Percentiles rank a stretch among this genome's conserved stretches.
Conservation (phyloP, 2,888 invertebrate species). For the Capitulum mitella region DNA sequence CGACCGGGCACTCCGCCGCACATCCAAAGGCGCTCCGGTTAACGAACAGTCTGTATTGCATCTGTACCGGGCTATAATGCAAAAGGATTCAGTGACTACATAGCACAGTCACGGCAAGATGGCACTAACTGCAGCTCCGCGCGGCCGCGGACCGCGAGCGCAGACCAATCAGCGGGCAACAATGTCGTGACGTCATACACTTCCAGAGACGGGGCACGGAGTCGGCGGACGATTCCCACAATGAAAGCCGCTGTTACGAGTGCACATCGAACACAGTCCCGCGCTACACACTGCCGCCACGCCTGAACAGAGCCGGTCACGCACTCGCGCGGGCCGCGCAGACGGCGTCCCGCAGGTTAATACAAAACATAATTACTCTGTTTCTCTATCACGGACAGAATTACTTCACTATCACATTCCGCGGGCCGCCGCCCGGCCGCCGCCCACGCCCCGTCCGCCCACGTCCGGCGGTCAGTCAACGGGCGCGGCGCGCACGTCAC, state of each 20-base stretch:
- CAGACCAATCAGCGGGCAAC: too few species aligned
- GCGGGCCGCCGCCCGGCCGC: background rate
- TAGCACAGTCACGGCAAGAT: background rate
- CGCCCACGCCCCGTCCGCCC: too few species aligned
- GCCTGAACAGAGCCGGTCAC: background rate
- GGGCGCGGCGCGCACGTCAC: too few species aligned
- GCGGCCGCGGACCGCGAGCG: background rate
- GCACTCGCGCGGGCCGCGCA: background rate
- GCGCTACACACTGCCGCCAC: background rate
- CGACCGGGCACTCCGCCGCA: too few species aligned
- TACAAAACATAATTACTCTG: slow-evolving; percentile 21
- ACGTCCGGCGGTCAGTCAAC: too few species aligned
- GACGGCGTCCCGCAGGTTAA: background rate
- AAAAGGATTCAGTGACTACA: background rate
- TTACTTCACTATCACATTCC: slow-evolving; percentile 10
- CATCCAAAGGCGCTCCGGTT: background rate
- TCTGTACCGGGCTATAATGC: background rate
- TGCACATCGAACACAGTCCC: background rate
- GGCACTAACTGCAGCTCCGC: background rate
- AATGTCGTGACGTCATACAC: too few species aligned
- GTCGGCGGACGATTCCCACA: background rate
- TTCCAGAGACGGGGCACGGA: background rate
- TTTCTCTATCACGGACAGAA: slow-evolving; percentile 19
- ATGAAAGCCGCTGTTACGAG: slow-evolving; percentile 18
- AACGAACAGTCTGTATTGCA: slow-evolving; percentile 8